Conservation (phyloP, 2,797 vertebrate species). For the Mionectes olivaceus region DNA sequence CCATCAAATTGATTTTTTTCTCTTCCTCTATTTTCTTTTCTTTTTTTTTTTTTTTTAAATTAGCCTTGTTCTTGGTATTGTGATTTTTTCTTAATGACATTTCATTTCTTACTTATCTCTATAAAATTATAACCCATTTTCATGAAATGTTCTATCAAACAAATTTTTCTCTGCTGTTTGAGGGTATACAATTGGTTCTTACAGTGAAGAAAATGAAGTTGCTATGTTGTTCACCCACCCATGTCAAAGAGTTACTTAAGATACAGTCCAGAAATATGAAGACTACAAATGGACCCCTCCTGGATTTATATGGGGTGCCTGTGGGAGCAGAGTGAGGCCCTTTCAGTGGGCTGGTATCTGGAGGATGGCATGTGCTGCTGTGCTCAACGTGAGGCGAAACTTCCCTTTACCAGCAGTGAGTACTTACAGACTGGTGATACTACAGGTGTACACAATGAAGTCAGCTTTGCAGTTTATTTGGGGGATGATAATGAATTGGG, state of each 20-base stretch:
- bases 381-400: not conserved
- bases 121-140: not conserved
- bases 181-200: not conserved
- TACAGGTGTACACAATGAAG: not conserved
- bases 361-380: not conserved
- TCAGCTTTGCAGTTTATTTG: conserved; percentile 1
- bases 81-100: not conserved
- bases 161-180: not conserved
- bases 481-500: not conserved
- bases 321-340: not conserved
- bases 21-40: not conserved
- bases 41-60: not conserved
- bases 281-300: not conserved
- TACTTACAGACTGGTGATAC: not conserved
- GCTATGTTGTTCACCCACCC: not conserved
- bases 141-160: not conserved
- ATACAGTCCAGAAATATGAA: not conserved
- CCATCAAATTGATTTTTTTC: not conserved
- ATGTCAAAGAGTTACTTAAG: not conserved
- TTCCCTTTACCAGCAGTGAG: not conserved
- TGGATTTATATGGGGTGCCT: not conserved
- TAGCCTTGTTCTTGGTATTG: not conserved
- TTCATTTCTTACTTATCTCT: not conserved
- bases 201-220: not conserved
- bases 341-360: not conserved